A percentile compares a stretch with the other conserved stretches of the same genome.
Conservation (phyloP, 2,797 vertebrate species). For the Meda fulgida region DNA sequence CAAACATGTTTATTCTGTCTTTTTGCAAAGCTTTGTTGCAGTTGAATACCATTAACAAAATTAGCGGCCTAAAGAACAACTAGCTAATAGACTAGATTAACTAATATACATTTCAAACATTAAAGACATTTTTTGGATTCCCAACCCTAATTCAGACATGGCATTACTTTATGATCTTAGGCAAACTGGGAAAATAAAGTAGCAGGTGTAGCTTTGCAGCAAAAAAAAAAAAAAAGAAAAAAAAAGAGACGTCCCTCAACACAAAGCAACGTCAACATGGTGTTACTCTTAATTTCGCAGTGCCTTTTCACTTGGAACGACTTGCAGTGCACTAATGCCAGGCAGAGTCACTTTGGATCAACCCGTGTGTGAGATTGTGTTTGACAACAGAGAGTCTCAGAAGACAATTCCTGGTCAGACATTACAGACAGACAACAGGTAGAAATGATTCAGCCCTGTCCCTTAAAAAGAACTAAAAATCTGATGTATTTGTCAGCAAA, state of each 20-base stretch:
- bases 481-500: conserved; percentile 46
- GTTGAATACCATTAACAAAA: no score
- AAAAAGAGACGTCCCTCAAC: not conserved
- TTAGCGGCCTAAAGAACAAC: no score
- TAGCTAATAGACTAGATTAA: no score
- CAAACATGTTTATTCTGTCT: no score
- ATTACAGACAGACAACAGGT: not conserved
- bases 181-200: not conserved
- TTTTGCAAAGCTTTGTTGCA: no score
- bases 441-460: not conserved
- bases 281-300: not conserved
- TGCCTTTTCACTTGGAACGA: not conserved
- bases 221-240: not conserved
- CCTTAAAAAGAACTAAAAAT: conserved; percentile 22
- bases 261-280: not conserved
- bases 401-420: conserved; percentile 13
- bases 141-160: not conserved
- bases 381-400: not conserved
- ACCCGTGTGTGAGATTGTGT: not conserved
- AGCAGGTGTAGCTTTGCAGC: not conserved
- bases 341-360: not conserved
- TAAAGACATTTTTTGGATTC: no score
- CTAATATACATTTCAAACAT: no score
- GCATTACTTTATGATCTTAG: not conserved
- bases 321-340: not conserved